Base-by-base conservation (phyloP, 2,797 vertebrate genomes). In the Mionectes olivaceus region DNA sequence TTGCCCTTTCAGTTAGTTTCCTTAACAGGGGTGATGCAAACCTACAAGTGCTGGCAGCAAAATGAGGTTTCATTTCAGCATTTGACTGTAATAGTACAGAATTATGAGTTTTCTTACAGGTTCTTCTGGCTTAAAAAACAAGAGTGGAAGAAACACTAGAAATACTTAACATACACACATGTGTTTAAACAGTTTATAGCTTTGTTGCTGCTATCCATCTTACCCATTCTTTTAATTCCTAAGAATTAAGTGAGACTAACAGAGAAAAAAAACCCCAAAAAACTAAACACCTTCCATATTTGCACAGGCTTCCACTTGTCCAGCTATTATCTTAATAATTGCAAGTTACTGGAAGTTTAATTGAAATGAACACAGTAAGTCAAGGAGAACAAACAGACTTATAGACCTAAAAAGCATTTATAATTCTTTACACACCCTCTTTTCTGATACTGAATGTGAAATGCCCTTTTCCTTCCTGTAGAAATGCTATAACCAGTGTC, bases 101-200 rank as follows among this genome's bases (percentile, higher is more conserved):
- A 35, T 13, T 11, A 19, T 1, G 0, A 57, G 13, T 39, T 61
- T 60, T 27, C 28, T 56, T n/a, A 46, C 0, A 44, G 25, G 67
- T 46, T 71, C 23, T 60, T 60, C n/a, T 11, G 11, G 64, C 43
- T 65, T 74, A 18, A 60, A 37, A 49, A 74, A 32, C 4, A 28
- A 19, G 13, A 70, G 9, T 50, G 5, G 3, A 67, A 84, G 35
- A 70, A 90, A 74, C 2, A 81, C 24, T n/a, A 52, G 17, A 86
- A 83, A 75, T 39, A 69, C 3, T 32, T 7, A 52, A 37, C 27
- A 46, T 2, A 83, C 0, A 21, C 6, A 4, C 2, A 7, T 4
- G 14, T 19, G 8, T 25, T 50, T 69, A 28, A 86, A 50, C 6
- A n/a, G 18, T n/a, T 89, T 57, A 24, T 55, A 80, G 17, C 14